Conservation (phyloP, 2,797 vertebrate species). For the Agapornis canus region DNA sequence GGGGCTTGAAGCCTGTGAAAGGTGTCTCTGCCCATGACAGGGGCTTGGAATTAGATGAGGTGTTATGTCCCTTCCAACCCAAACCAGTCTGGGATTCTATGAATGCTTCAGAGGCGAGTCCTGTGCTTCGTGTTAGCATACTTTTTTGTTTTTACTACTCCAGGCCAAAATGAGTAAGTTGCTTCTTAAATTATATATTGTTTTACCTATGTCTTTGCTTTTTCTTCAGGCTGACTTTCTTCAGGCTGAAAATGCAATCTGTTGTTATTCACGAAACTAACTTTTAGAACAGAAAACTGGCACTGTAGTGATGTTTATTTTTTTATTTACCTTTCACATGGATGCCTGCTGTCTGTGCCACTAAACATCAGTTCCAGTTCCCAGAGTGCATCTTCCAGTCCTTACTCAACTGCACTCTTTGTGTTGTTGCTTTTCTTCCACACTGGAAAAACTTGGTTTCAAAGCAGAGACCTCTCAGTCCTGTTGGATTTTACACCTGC, state of each 20-base stretch:
- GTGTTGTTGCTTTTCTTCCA: background rate
- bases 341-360: background rate
- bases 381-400: background rate
- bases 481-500: background rate
- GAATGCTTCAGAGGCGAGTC: background rate
- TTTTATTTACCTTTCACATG: background rate
- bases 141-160: background rate
- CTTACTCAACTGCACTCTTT: background rate
- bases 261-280: background rate
- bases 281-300: background rate
- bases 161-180: background rate
- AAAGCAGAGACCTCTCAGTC: background rate
- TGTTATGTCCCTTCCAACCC: background rate
- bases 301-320: background rate
- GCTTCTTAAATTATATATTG: background rate
- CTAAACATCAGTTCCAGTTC: background rate
- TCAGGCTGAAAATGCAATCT: background rate
- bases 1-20: background rate
- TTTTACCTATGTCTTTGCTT: background rate
- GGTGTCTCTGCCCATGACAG: background rate
- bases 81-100: background rate
- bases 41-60: background rate
- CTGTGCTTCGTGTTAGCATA: background rate
- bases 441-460: background rate
- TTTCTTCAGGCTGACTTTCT: background rate